phyloP scores from a whole-genome alignment of 2,113 vertebrate species.

The Bos javanicus region DNA sequence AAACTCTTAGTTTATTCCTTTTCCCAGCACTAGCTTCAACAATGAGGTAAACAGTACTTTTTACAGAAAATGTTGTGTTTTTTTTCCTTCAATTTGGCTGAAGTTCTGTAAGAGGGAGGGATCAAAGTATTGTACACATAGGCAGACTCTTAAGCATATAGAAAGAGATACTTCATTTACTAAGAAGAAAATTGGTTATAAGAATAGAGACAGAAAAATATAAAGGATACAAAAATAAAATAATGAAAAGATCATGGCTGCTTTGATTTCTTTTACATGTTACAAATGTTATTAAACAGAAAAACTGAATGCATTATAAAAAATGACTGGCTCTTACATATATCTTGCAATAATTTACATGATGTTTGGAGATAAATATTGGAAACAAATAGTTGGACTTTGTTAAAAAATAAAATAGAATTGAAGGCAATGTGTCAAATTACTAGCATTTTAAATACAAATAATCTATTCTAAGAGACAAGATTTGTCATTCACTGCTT shows the following conservation, averaged over 20 bases:
- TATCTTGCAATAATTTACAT: background rate
- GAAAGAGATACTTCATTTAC: background rate
- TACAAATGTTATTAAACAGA: background rate
- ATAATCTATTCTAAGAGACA: background rate
- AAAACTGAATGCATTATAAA: background rate
- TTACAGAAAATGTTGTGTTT: slow-evolving; percentile 30
- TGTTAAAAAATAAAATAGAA: background rate
- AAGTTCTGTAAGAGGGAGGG: slow-evolving; percentile 5
- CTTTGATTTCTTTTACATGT: background rate
- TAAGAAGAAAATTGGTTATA: background rate
- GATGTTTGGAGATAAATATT: background rate
- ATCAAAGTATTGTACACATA: slow-evolving; percentile 23
- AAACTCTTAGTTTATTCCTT: slow-evolving; percentile 28
- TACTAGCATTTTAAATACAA: background rate
- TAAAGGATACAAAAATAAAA: background rate
- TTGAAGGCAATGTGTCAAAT: background rate
- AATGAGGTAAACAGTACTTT: background rate
- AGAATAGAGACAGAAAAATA: background rate
- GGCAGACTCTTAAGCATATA: background rate
- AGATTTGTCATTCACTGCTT: background rate
- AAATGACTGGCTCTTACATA: background rate
- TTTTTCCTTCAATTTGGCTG: background rate
- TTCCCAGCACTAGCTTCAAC: background rate
- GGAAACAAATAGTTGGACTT: background rate
- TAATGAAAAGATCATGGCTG: background rate